Percentiles rank a stretch among this genome's conserved stretches.
Evolutionary conservation across 2,888 invertebrate species (phyloP).

Genomic region (Tipula unca): DNA sequence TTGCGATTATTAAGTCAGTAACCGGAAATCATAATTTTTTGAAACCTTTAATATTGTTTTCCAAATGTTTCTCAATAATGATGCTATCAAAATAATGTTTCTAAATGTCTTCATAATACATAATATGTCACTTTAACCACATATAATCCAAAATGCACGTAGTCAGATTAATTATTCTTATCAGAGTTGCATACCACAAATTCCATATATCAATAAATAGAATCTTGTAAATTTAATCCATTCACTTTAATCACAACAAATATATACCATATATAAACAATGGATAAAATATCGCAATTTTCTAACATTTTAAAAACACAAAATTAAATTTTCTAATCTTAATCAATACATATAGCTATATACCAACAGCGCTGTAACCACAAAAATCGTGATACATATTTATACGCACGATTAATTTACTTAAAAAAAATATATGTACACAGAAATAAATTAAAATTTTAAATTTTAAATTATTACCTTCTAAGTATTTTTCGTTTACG

Average conservation of each 20-base stretch:
- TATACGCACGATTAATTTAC: slow-evolving; percentile 14
- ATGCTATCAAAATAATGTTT: no score
- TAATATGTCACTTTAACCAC: no score
- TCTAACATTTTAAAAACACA: background rate
- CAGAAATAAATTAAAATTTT: background rate
- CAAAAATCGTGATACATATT: background rate
- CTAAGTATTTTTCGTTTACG: background rate
- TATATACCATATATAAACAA: background rate
- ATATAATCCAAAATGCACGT: no score
- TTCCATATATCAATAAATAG: background rate
- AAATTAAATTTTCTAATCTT: background rate
- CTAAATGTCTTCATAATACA: no score
- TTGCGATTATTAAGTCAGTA: no score
- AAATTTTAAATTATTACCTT: background rate
- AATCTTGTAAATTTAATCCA: background rate
- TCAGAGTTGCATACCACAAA: background rate
- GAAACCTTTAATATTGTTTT: no score
- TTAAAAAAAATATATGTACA: background rate
- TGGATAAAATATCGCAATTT: background rate
- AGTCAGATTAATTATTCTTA: background rate
- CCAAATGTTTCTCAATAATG: no score
- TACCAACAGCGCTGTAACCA: background rate
- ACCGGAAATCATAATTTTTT: no score
- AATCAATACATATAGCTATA: no score
- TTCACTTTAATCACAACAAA: background rate